phyloP scores from a whole-genome alignment of 2,888 invertebrate genomes.

The Acleris holmiana region DNA sequence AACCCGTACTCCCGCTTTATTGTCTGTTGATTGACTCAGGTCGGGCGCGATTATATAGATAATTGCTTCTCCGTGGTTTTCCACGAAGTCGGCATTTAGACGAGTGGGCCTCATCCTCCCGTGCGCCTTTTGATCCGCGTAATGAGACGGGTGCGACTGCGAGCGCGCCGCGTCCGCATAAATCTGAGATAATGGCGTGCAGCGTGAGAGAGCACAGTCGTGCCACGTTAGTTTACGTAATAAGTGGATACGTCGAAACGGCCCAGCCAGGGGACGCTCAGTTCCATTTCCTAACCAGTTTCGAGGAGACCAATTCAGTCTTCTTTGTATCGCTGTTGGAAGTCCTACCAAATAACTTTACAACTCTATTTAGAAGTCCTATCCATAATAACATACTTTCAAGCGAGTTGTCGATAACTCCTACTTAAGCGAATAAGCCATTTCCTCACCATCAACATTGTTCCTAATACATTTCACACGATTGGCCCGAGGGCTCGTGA shows the following conservation, averaged over 20 bases:
- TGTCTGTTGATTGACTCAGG: slow-evolving; percentile 67
- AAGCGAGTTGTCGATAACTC: slow-evolving; percentile 47
- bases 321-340: slow-evolving; percentile 41
- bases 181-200: slow-evolving; percentile 72
- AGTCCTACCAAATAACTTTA: slow-evolving; percentile 44
- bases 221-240: slow-evolving; percentile 75
- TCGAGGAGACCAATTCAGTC: slow-evolving; percentile 50
- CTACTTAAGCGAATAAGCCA: slow-evolving; percentile 52
- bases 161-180: slow-evolving; percentile 68
- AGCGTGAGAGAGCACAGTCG: slow-evolving; percentile 78
- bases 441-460: slow-evolving; percentile 57
- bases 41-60: slow-evolving; percentile 65
- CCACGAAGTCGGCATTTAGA: slow-evolving; percentile 75
- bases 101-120: slow-evolving; percentile 58
- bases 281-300: slow-evolving; percentile 60
- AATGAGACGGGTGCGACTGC: slow-evolving; percentile 76
- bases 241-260: slow-evolving; percentile 69
- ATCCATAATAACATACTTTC: slow-evolving; percentile 43
- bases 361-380: slow-evolving; percentile 53
- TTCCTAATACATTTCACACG: slow-evolving; percentile 60
- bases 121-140: slow-evolving; percentile 70
- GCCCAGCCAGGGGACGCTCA: slow-evolving; percentile 57
- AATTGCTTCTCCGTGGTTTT: slow-evolving; percentile 72
- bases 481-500: slow-evolving; percentile 54
- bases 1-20: slow-evolving; percentile 58